Percentiles rank a stretch among this genome's conserved stretches.
These are phyloP conservation scores for Xylophagus ater DNA, from an alignment of 2,888 invertebrate genomes.

Conservation along the genomic window DNA sequence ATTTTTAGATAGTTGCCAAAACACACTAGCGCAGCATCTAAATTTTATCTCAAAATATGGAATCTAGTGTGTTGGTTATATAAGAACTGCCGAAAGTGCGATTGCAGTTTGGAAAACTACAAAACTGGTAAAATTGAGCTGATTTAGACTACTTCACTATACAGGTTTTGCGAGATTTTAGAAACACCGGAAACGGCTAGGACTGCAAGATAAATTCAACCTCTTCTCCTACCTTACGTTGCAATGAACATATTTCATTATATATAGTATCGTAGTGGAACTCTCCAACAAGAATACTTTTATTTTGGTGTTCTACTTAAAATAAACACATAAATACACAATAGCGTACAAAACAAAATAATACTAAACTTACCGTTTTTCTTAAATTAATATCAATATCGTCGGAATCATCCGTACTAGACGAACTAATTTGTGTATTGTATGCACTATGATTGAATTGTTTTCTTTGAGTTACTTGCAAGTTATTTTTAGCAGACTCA, in stretches of 20 bases:
- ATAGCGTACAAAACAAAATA: not conserved
- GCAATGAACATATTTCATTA: not conserved
- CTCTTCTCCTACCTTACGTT: not conserved
- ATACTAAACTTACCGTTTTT: conserved; percentile 7
- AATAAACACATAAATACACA: not conserved
- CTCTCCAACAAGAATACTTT: not conserved
- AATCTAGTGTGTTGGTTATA: too few species aligned
- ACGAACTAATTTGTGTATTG: conserved; percentile 2
- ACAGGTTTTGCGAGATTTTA: too few species aligned
- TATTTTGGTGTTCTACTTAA: not conserved
- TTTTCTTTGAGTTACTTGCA: not conserved
- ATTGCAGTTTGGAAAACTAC: too few species aligned
- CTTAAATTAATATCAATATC: conserved; percentile 1
- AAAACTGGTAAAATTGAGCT: too few species aligned
- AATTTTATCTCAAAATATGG: too few species aligned
- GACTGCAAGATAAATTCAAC: not conserved
- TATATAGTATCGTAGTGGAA: not conserved
- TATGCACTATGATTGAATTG: not conserved
- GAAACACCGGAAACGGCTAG: not conserved
- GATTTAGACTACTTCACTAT: too few species aligned
- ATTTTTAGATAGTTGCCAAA: too few species aligned
- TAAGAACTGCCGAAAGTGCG: too few species aligned
- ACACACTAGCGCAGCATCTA: too few species aligned
- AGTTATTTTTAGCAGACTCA: not conserved
- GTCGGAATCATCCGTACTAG: conserved; percentile 4